Conservation (phyloP, 2,797 vertebrate species). For the Etheostoma perlongum region DNA sequence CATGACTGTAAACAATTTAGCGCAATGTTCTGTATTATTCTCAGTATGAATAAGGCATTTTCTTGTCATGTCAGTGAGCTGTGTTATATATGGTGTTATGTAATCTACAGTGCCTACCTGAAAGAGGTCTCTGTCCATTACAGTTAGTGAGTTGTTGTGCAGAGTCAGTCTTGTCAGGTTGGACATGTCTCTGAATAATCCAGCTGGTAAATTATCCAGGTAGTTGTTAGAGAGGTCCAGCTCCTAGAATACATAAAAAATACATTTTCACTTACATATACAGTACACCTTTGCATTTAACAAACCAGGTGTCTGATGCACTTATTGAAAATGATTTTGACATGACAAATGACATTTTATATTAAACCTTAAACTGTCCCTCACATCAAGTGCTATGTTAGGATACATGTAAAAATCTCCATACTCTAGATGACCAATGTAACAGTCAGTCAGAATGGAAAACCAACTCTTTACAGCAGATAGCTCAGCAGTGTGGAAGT, state of each 20-base stretch:
- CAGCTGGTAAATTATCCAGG: constrained; percentile 93
- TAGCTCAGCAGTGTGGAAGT: not conserved
- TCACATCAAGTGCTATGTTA: not conserved
- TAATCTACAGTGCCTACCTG: constrained; percentile 73
- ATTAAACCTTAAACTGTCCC: not conserved
- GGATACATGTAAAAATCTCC: not conserved
- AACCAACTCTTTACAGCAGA: not conserved
- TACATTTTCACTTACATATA: not conserved
- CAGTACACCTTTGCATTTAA: not conserved
- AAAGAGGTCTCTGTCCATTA: constrained; percentile 92
- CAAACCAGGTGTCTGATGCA: not conserved
- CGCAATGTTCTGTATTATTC: not conserved
- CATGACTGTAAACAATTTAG: not conserved
- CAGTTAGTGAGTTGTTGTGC: constrained; percentile 96
- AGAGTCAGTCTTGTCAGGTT: constrained; percentile 94
- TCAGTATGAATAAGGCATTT: not conserved
- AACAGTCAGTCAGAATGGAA: not conserved
- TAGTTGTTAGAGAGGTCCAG: constrained; percentile 98
- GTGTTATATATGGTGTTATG: not conserved
- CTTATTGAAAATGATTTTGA: not conserved
- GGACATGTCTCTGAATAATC: constrained; percentile 91
- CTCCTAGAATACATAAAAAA: constrained; percentile 63
- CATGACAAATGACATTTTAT: not conserved
- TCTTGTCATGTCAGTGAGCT: not conserved
- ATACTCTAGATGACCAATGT: not conserved